These are phyloP conservation scores for Caenorhabditis latens DNA, from an alignment of 1,140 invertebrate species.

Conservation along the genomic window DNA sequence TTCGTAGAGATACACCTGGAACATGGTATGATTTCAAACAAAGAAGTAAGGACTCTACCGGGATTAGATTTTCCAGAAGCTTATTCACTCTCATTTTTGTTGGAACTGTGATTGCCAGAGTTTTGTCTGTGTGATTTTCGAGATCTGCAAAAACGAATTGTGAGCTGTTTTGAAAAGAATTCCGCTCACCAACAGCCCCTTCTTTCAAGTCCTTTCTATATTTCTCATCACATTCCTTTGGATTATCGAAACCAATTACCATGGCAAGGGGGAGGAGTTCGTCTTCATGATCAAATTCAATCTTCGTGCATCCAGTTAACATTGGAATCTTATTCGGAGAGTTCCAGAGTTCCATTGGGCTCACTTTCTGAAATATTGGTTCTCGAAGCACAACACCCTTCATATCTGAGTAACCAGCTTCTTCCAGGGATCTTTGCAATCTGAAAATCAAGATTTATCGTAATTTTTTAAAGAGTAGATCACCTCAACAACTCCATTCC, in stretches of 20 bases:
- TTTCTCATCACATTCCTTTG: background rate
- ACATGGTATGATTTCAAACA: background rate
- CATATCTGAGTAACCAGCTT: background rate
- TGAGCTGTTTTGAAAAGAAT: too few species aligned
- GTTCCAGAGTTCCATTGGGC: background rate
- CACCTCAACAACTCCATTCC: constrained; percentile 10
- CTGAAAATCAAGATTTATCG: background rate
- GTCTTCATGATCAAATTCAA: constrained; percentile 3
- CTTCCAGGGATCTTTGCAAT: constrained; percentile 42
- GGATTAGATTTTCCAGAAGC: background rate
- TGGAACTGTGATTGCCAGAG: constrained; percentile 1
- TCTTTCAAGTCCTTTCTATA: background rate
- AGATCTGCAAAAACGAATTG: background rate
- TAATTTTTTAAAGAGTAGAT: background rate
- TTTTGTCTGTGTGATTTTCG: constrained; percentile 22
- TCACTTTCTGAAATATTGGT: background rate
- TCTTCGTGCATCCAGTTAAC: background rate
- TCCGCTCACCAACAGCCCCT: background rate
- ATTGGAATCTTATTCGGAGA: constrained; percentile 29
- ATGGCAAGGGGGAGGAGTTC: background rate
- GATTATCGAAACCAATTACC: background rate
- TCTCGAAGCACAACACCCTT: background rate
- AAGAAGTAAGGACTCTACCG: background rate
- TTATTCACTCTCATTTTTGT: background rate
- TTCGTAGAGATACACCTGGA: constrained; percentile 47